Percentiles rank a stretch among this genome's conserved stretches.
phyloP scores from a whole-genome alignment of 92 coral and sea anemone genomes.

The Palythoa caribaeorum region DNA sequence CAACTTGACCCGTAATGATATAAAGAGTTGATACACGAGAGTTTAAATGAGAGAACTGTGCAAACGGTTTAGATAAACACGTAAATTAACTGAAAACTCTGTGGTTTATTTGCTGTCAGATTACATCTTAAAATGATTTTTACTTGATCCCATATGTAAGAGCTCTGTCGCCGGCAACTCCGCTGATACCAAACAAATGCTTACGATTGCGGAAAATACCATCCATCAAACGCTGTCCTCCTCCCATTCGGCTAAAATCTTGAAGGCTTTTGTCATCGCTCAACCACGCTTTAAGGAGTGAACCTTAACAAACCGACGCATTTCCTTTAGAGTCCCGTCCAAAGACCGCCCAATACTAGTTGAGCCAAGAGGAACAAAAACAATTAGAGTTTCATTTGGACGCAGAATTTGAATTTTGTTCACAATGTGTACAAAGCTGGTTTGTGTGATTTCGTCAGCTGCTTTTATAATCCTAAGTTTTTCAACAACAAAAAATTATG shows the following conservation, averaged over 20 bases:
- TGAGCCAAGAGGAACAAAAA: background rate
- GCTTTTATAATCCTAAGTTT: constrained; percentile 7
- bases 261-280: constrained; percentile 55
- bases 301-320: constrained; percentile 25
- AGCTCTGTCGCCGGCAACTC: background rate
- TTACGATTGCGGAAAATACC: constrained; percentile 37
- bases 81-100: constrained; percentile 16
- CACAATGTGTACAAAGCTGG: constrained; percentile 21
- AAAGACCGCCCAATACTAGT: constrained; percentile 24
- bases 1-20: constrained; percentile 13
- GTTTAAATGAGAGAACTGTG: background rate
- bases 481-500: background rate
- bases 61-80: constrained; percentile 42
- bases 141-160: constrained; percentile 22
- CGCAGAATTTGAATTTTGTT: background rate
- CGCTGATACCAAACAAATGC: constrained; percentile 42
- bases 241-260: constrained; percentile 39
- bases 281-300: constrained; percentile 45
- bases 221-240: constrained; percentile 43
- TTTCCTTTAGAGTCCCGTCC: background rate
- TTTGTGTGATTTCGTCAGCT: constrained; percentile 6
- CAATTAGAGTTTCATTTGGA: constrained; percentile 3
- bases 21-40: background rate
- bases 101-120: background rate
- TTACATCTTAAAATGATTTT: background rate